These are phyloP conservation scores for Eonycteris spelaea DNA, from an alignment of 2,113 vertebrate species.

Conservation along the genomic window DNA sequence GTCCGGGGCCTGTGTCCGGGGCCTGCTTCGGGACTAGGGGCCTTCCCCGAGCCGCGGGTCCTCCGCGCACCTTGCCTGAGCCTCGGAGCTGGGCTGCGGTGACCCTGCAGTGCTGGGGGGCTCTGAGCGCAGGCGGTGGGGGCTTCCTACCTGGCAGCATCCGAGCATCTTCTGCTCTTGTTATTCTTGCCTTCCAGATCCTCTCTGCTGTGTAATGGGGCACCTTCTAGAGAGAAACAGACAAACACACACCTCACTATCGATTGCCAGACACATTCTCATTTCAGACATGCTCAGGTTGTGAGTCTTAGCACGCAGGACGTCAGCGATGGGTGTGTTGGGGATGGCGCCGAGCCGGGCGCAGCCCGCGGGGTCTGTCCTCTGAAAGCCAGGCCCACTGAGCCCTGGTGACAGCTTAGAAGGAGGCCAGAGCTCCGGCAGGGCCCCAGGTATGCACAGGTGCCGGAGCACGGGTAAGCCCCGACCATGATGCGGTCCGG, in stretches of 20 bases:
- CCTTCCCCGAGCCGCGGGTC: not conserved
- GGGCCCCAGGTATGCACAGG: not conserved
- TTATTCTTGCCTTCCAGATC: not conserved
- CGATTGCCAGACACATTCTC: not conserved
- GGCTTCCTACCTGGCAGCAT: not conserved
- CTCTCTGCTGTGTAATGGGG: too few species aligned
- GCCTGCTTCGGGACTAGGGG: too few species aligned
- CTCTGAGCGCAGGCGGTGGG: rapidly evolving
- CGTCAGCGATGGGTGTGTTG: too few species aligned
- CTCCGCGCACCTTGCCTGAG: not conserved
- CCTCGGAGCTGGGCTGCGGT: not conserved
- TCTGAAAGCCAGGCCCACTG: not conserved
- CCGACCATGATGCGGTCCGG: rapidly evolving
- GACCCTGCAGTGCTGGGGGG: too few species aligned
- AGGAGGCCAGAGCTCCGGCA: not conserved
- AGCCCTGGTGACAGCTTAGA: not conserved
- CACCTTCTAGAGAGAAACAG: not conserved
- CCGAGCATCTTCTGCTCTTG: too few species aligned
- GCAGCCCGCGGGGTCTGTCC: not conserved
- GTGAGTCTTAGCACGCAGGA: not conserved
- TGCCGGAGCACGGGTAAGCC: not conserved
- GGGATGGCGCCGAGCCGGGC: not conserved
- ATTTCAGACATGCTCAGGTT: not conserved
- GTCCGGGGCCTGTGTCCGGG: too few species aligned
- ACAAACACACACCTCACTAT: not conserved